Base-by-base conservation (phyloP, 2,113 vertebrate genomes). In the Lota lota region DNA sequence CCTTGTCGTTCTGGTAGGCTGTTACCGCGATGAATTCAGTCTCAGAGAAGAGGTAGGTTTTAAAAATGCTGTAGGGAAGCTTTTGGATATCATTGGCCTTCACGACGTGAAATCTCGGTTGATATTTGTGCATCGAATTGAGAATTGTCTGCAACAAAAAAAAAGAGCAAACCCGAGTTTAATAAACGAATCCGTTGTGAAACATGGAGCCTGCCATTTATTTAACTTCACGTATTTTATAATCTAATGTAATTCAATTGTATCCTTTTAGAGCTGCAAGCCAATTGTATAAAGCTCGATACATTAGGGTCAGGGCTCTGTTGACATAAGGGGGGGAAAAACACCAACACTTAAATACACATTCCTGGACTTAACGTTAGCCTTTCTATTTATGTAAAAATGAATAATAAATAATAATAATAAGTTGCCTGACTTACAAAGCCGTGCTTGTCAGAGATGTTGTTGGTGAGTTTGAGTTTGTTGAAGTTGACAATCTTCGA, bases 41-140 rank as follows among this genome's bases (percentile, higher is more conserved):
- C 85, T 97, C 96, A 0, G 94, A 88, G 81, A 98, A 99, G 63
- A 98, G 91, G 22, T 94, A 99, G 0, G 95, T 98, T 81, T 93
- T 92, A 80, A 99, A 98, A 14, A 94, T 96, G 79, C 96, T 97
- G 66, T 95, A 95, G 0, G 97, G 97, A 20, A 99, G 94, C 80
- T 94, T 95, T 73, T 96, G 88, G 65, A 98, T 91, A 83, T 97
- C 95, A 58, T 96, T 95, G 19, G 95, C 94, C 83, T 93, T 90
- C 60, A 97, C 96, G 7, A 99, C 90, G 75, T 99, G 97, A 75
- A 99, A 95, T 21, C 97, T 87, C 2, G 97, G 97, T 73, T 98
- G 97, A 83, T 99, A 99, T 86, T 97, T 98, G 88, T 98, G 97
- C 97, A 99, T 99, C 28, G 97, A 99, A 88, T 97, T 98, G 75